phyloP scores from a whole-genome alignment of 2,888 invertebrate species.

The Neria commutata region DNA sequence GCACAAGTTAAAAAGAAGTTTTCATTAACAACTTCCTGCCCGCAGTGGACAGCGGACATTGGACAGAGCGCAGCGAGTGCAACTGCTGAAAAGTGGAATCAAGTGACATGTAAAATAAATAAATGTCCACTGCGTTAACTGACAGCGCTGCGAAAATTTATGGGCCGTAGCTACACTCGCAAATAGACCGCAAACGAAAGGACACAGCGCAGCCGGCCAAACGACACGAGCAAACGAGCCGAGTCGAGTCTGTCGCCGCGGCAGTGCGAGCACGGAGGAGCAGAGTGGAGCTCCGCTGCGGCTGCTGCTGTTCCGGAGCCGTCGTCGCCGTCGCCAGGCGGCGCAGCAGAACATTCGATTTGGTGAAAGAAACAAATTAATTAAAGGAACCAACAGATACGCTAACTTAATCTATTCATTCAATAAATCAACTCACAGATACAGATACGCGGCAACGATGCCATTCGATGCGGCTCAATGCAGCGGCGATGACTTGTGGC shows the following conservation, averaged over 20 bases:
- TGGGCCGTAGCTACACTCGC: slow-evolving; percentile 12
- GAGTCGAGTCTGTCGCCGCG: slow-evolving; percentile 7
- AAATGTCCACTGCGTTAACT: slow-evolving; percentile 26
- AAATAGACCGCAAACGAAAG: slow-evolving; percentile 2
- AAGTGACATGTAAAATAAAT: slow-evolving; percentile 32
- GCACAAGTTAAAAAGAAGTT: slow-evolving; percentile 11
- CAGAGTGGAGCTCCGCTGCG: not conserved
- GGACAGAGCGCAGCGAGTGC: not conserved
- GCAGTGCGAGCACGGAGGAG: no score
- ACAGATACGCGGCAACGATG: slow-evolving; percentile 20
- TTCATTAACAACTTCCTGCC: slow-evolving; percentile 25
- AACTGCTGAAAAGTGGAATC: slow-evolving; percentile 15
- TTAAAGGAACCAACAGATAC: slow-evolving; percentile 58
- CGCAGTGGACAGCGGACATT: not conserved
- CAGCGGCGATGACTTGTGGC: slow-evolving; percentile 5
- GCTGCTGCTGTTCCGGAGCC: no score
- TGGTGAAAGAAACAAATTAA: slow-evolving; percentile 58
- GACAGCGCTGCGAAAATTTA: slow-evolving; percentile 29
- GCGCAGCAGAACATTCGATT: slow-evolving; percentile 45
- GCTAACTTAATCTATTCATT: slow-evolving; percentile 57
- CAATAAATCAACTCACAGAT: slow-evolving; percentile 55
- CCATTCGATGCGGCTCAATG: not conserved
- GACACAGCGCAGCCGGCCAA: slow-evolving; percentile 5
- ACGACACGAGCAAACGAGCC: slow-evolving; percentile 18
- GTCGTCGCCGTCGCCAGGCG: not conserved